Evolutionary conservation across 2,888 invertebrate genomes (phyloP).

Genomic region (Sarcophaga rosellei): DNA sequence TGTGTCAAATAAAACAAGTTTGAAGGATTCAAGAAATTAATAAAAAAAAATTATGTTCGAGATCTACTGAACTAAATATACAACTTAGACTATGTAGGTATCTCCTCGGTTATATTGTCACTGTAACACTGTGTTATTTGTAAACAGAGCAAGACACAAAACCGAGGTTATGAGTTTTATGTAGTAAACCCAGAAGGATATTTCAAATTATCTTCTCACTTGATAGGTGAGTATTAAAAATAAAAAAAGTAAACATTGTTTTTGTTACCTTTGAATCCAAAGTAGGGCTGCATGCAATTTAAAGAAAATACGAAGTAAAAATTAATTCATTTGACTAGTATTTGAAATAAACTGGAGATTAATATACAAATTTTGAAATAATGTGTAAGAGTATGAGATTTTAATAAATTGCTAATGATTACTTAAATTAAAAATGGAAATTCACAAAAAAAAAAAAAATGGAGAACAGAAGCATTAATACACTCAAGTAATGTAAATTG

Average conservation of each 20-base stretch:
- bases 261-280: conserved; percentile 54
- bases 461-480: not conserved
- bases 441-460: not conserved
- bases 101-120: no score
- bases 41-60: no score
- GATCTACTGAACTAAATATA: no score
- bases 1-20: no score
- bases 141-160: no score
- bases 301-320: conserved; percentile 3
- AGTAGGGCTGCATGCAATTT: conserved; percentile 44
- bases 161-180: no score
- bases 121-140: no score
- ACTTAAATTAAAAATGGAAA: not conserved
- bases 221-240: no score
- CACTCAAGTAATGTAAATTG: not conserved
- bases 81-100: no score
- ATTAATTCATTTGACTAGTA: not conserved
- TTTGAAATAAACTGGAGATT: not conserved
- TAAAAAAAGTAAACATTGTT: not conserved
- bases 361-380: not conserved
- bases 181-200: no score
- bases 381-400: not conserved
- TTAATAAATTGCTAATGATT: not conserved
- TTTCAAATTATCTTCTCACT: no score
- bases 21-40: no score